Evolutionary conservation across 2,113 vertebrate genomes (phyloP).

Genomic region (Rhinolophus sinicus): DNA sequence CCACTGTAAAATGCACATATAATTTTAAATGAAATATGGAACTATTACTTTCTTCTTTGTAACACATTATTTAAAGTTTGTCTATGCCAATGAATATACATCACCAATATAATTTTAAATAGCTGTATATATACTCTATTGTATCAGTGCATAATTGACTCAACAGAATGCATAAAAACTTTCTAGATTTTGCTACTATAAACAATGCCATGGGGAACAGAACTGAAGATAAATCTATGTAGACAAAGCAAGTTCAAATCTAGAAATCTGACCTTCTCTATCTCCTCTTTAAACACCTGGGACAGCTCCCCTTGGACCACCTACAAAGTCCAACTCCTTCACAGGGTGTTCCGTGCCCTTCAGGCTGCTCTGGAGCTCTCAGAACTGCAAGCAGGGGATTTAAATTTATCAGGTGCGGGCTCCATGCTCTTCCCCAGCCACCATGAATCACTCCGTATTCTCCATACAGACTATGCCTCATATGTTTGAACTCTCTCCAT

Average conservation of each 20-base stretch:
- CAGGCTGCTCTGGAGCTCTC: background rate
- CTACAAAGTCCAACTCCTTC: background rate
- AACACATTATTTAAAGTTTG: constrained; percentile 28
- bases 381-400: background rate
- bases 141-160: background rate
- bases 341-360: background rate
- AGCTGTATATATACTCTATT: background rate
- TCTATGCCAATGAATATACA: background rate
- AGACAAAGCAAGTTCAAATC: background rate
- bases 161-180: background rate
- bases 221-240: background rate
- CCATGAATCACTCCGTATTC: background rate
- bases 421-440: background rate
- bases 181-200: background rate
- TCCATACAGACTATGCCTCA: background rate
- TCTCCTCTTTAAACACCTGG: background rate
- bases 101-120: constrained; percentile 19
- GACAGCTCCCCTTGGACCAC: background rate
- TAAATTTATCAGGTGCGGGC: background rate
- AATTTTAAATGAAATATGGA: constrained; percentile 40
- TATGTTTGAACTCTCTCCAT: background rate
- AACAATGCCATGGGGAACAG: background rate
- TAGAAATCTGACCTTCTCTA: background rate
- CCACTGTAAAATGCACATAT: background rate
- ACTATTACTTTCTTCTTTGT: constrained; percentile 7